Conservation (phyloP, 2,113 vertebrate species). For the Ophthalmolycus amberensis region DNA sequence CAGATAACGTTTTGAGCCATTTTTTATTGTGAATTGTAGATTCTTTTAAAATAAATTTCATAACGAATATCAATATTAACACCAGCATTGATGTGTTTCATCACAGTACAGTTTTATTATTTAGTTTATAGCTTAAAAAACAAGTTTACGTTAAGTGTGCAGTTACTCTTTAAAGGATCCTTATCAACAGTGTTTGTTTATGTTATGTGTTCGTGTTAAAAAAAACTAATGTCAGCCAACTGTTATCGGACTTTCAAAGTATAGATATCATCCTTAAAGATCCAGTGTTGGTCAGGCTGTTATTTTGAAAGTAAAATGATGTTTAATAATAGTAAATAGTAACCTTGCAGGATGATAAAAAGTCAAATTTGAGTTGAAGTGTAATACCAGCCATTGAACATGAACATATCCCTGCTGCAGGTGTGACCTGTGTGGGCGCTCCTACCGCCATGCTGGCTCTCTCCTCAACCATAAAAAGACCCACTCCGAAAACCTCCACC, state of each 20-base stretch:
- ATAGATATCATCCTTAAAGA: not conserved
- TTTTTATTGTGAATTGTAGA: no score
- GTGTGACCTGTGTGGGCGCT: constrained; percentile 89
- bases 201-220: not conserved
- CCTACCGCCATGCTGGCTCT: constrained; percentile 87
- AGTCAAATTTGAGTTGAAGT: not conserved
- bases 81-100: no score
- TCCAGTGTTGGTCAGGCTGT: not conserved
- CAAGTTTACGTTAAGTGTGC: no score
- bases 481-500: constrained; percentile 84
- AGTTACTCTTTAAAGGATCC: not conserved
- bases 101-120: no score
- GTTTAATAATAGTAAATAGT: not conserved
- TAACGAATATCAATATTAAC: no score
- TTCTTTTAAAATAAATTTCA: no score
- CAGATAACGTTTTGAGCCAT: no score
- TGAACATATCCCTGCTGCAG: constrained; percentile 62
- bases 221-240: not conserved
- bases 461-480: constrained; percentile 89
- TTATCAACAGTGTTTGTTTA: not conserved
- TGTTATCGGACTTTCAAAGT: not conserved
- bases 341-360: not conserved
- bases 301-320: not conserved
- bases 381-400: constrained; percentile 9
- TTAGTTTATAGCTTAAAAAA: not conserved